Base-by-base conservation (phyloP, 1,140 invertebrate genomes). In the Drosophila arawakana region DNA sequence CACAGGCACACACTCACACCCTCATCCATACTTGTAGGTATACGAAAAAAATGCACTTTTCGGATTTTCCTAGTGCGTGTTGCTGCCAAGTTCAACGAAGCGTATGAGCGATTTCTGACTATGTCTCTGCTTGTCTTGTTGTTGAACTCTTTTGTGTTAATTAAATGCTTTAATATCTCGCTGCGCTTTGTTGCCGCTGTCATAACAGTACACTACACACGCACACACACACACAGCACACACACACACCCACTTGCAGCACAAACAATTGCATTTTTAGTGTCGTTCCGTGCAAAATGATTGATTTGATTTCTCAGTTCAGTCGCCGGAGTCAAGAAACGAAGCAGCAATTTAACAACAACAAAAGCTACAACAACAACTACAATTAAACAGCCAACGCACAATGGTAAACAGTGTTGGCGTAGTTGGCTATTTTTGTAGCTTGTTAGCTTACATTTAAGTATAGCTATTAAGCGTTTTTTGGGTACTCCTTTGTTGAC, bases 121-220 rank as follows among this genome's bases (percentile, higher is more conserved):
- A 1, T 81, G 70, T 73, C 69, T 76, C 76, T 76, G 25, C 25
- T 30, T 30, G 69, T 41, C 52, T 68, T 71, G 76, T 73, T 88
- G 83, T 73, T 86, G 83, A 85, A 88, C 83, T 88, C 77, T 85
- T 83, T 78, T 86, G 82, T 86, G 83, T 88, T 86, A 86, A 86
- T 86, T 86, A 86, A 86, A 88, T 80, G 86, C 83, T 89, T 86
- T 80, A 88, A 83, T 72, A 69, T 73, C 62, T 70, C 58, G 80
- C 69, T 76, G 76, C 80, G 83, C 83, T 83, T 88, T 86, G 82
- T 88, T 86, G 74, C 67, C 65, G 83, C 83, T 86, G 81, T 85
- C 81, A 85, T 86, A 85, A 85, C 75, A 65, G 52, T 66, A 58
- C 66, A 47, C 61, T 10, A 74, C 43, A 62, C 15, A 50, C 41